Evolutionary conservation across 2,888 invertebrate genomes (phyloP), one percentile per base, ranked within the genome.

Genomic region (Theristus sp.): DNA sequence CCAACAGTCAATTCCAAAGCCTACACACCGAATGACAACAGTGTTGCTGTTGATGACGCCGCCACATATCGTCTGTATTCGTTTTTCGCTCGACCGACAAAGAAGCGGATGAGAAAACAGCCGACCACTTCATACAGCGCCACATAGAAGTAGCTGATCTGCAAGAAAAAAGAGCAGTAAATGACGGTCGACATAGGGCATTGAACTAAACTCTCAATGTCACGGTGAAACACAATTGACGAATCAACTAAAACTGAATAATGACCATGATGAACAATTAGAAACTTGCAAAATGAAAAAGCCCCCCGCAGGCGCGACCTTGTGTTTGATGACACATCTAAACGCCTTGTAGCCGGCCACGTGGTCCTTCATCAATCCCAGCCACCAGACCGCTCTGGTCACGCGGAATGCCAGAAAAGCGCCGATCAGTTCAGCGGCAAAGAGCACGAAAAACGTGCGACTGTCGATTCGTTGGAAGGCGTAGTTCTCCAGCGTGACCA

Each of bases 331-430:
- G n/a, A 63, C 58, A 61, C 71, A 71, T 10, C 65, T 64, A 22
- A 65, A 59, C 22, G 63, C 59, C 47, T 65, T 59, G 56, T 62
- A 62, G 24, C 66, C 66, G 47, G 59, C 60, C 22, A 53, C 61
- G 60, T 71, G 71, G 24, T 67, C 67, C 10, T 57, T 26, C 17
- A 67, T 65, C 53, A 66, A 64, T 22, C 62, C 60, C n/a, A 63
- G 52, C 25, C 71, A 67, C 71, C 71, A 71, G 28, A 71, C 61
- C 17, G 59, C 30, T 57, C 63, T 62, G n/a, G 71, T 71, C 29
- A 67, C 28, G 20, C 62, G 64, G 46, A 66, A 69, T 1, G 71
- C 70, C 22, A 65, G 63, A n/a, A 63, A 60, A 13, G 66, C 70
- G n/a, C 28, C 28, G 13, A 28, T 24, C 26, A 59, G 65, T 62